phyloP scores from a whole-genome alignment of 1,140 invertebrate genomes.

The Triops longicaudatus region DNA sequence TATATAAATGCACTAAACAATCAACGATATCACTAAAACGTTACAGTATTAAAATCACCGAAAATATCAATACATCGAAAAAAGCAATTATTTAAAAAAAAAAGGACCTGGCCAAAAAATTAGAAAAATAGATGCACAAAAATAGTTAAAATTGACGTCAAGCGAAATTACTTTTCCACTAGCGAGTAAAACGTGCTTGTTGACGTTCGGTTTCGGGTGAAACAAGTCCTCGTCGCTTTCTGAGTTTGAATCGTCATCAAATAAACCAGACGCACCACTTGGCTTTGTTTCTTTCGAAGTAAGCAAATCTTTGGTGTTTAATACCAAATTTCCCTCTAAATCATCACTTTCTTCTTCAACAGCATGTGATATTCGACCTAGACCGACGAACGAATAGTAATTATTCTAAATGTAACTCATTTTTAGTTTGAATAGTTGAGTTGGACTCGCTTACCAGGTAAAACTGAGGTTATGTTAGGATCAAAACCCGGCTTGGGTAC shows the following conservation, averaged over 20 bases:
- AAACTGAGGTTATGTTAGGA: not conserved
- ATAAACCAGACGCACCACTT: not conserved
- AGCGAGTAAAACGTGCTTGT: not conserved
- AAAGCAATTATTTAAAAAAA: not conserved
- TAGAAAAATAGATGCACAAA: not conserved
- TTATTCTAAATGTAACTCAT: not conserved
- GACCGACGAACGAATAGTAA: not conserved
- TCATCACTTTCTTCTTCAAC: not conserved
- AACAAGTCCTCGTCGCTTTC: conserved; percentile 23
- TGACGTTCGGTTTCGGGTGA: not conserved
- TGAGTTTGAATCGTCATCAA: not conserved
- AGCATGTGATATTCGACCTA: not conserved
- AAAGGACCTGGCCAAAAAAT: not conserved
- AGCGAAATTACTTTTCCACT: not conserved
- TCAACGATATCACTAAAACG: too few species aligned
- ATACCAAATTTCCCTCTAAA: not conserved
- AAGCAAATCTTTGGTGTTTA: not conserved
- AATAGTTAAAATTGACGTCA: not conserved
- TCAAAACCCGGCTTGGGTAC: not conserved
- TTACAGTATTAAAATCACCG: too few species aligned
- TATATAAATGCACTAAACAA: too few species aligned
- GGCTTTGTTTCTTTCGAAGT: not conserved
- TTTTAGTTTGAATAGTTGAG: not conserved
- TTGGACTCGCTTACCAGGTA: not conserved
- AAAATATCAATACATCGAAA: not conserved